Evolutionary conservation across 2,113 vertebrate genomes (phyloP).

Genomic region (Mus musculus): GRCm39 chr16:84869001-84869500

Average conservation of each 20-base stretch:
- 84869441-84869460: conserved; percentile 48
- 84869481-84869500: conserved; percentile 38
- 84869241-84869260: background rate
- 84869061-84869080: background rate
- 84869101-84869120: background rate
- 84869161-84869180: background rate
- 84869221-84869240: background rate
- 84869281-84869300: background rate
- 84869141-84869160: background rate
- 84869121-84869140: background rate
- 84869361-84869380: background rate
- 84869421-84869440: background rate
- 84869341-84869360: background rate
- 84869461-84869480: conserved; percentile 47
- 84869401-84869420: background rate
- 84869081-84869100: background rate
- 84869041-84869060: background rate
- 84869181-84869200: background rate
- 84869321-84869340: background rate
- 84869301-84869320: background rate
- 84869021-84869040: background rate
- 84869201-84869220: conserved; percentile 12
- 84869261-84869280: background rate
- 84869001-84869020: background rate
- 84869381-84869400: background rate